phyloP scores from a whole-genome alignment of 2,888 invertebrate genomes.

The Rhyacophila evoluta region DNA sequence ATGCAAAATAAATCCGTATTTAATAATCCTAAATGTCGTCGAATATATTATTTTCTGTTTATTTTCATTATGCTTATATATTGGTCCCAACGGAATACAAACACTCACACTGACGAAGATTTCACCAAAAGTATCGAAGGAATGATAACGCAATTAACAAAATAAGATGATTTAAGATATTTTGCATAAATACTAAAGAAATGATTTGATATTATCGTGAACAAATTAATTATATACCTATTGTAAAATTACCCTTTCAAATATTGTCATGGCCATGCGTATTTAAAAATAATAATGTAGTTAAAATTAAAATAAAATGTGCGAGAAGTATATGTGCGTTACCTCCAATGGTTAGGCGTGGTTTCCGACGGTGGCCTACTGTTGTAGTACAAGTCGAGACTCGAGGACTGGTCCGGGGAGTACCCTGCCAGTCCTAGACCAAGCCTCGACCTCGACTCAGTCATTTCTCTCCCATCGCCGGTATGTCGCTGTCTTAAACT shows the following conservation, averaged over 20 bases:
- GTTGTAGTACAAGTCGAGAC: conserved; percentile 84
- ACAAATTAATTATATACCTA: background rate
- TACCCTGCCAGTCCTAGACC: conserved; percentile 77
- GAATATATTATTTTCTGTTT: background rate
- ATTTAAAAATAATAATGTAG: background rate
- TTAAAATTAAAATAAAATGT: background rate
- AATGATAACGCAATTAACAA: too few relatives aligned
- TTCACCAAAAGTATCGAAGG: background rate
- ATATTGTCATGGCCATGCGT: conserved; percentile 1
- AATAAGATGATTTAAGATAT: background rate
- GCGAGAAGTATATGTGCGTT: conserved; percentile 41
- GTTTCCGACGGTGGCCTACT: conserved; percentile 77
- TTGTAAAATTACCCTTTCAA: background rate
- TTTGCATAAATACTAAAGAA: background rate
- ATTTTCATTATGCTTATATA: background rate
- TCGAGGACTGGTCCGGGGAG: conserved; percentile 76
- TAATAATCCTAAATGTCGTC: too few relatives aligned
- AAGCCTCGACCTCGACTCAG: conserved; percentile 79
- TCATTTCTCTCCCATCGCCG: conserved; percentile 85
- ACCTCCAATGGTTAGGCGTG: conserved; percentile 71
- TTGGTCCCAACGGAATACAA: conserved; percentile 22
- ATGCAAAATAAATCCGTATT: too few relatives aligned
- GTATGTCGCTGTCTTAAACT: conserved; percentile 69
- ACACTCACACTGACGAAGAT: conserved; percentile 17
- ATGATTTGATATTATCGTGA: background rate